Conservation (phyloP, 2,797 vertebrate species). For the Macroramphosus scolopax region DNA sequence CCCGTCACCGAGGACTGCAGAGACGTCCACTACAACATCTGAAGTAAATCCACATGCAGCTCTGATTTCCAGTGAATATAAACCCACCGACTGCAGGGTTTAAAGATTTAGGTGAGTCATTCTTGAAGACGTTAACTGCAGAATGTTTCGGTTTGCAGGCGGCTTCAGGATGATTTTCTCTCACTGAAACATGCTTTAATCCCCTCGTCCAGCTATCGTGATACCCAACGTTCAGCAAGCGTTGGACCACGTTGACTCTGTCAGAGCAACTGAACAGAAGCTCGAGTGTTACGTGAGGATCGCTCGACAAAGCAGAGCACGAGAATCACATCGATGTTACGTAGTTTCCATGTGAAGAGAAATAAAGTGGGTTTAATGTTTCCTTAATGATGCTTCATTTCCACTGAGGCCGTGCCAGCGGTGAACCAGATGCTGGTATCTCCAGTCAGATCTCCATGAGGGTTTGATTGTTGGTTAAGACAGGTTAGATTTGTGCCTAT, state of each 20-base stretch:
- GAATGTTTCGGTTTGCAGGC: no score
- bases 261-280: slow-evolving; percentile 7
- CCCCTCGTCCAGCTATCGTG: no score
- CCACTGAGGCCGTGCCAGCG: slow-evolving; percentile 41
- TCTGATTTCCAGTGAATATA: no score
- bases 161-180: no score
- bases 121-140: no score
- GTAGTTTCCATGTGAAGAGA: slow-evolving; percentile 43
- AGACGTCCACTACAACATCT: slow-evolving; percentile 47
- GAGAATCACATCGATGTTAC: slow-evolving; percentile 29
- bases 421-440: slow-evolving; percentile 4
- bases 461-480: neutral
- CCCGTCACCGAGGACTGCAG: slow-evolving; percentile 37
- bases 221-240: no score
- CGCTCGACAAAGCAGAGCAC: slow-evolving; percentile 9
- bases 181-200: no score
- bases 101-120: no score
- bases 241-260: no score
- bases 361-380: slow-evolving; percentile 48
- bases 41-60: no score
- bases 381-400: slow-evolving; percentile 54
- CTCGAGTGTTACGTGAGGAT: no score
- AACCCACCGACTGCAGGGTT: no score
- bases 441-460: slow-evolving; percentile 19
- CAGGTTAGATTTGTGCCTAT: neutral